Base-by-base conservation (phyloP, 2,888 invertebrate species). In the Megastigmus dorsalis region DNA sequence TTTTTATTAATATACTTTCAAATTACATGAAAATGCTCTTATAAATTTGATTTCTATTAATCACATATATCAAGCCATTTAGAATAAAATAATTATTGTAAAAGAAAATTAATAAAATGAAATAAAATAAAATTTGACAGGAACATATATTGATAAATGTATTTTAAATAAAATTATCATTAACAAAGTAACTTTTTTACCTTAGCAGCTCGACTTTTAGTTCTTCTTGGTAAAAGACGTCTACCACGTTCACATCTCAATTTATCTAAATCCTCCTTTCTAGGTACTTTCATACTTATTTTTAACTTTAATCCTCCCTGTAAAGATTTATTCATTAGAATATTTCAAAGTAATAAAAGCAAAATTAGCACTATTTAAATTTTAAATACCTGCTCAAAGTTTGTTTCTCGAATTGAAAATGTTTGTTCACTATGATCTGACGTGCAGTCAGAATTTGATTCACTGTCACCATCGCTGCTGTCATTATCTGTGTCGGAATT, bases 271-370 rank as follows among this genome's bases (percentile, higher is more conserved):
- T 87, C 86, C 48, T 87, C 87, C 59, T 86, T 86, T 76, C 83
- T 87, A 50, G 89, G 86, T 68, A 88, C 86, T 82, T 89, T 89
- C 85, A 89, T 86, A 65, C 89, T 89, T 77, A 90, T 89, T 81
- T 89, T 90, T 75, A 90, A 81, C 81, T 89, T 90, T 41, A 90
- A 84, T 48, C 89, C 89, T 71, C 89, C 90, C 89, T 89, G 78
- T 1, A 80, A 81, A 60, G 23, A 65, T 67, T 59, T 65, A 50
- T 15, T 50, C 55, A 50, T 30, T 48, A 3, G 9, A 10, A 30
- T 52, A 41, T 41, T 26, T 7, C 10, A 10, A 50, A 60, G 59
- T 62, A 57, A 38, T 7, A 60, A 41, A 41, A 33, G 26, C 13
- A 26, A 1, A 50, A 50, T 26, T n/a, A n/a, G n/a, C 10, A 3